Percentiles rank a stretch among this genome's conserved stretches.
Conservation (phyloP, 2,888 invertebrate genomes). For the Polietes domitor region DNA sequence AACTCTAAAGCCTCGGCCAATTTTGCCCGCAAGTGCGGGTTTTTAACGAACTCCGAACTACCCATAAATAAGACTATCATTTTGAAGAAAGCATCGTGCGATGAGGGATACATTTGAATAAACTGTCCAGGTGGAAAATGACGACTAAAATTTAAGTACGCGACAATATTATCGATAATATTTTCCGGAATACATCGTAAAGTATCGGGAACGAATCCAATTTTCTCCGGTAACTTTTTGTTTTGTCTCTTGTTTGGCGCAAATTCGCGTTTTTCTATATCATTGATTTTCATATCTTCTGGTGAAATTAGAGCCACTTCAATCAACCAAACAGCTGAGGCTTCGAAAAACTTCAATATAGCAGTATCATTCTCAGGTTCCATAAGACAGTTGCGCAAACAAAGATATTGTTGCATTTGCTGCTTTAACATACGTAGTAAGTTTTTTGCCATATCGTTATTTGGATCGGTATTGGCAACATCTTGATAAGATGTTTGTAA, state of each 20-base stretch:
- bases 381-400: constrained; percentile 88
- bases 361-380: constrained; percentile 88
- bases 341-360: constrained; percentile 89
- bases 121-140: constrained; percentile 86
- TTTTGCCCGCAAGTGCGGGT: constrained; percentile 95
- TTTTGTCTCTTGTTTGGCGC: constrained; percentile 83
- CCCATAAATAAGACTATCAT: constrained; percentile 95
- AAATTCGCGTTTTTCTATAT: constrained; percentile 81
- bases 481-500: constrained; percentile 89
- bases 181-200: constrained; percentile 94
- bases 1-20: constrained; percentile 94
- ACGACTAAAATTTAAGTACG: constrained; percentile 89
- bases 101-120: constrained; percentile 84
- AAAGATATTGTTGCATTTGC: constrained; percentile 85
- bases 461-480: constrained; percentile 82
- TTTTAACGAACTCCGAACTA: constrained; percentile 89
- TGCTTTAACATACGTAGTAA: constrained; percentile 85
- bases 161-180: constrained; percentile 92
- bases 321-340: constrained; percentile 91
- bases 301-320: constrained; percentile 87
- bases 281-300: constrained; percentile 75
- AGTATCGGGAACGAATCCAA: constrained; percentile 87
- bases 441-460: constrained; percentile 84
- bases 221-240: constrained; percentile 80
- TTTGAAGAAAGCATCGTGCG: constrained; percentile 83